A percentile compares a stretch with the other conserved stretches of the same genome.
phyloP scores from a whole-genome alignment of 2,113 vertebrate genomes.

The Aldabrachelys gigantea region DNA sequence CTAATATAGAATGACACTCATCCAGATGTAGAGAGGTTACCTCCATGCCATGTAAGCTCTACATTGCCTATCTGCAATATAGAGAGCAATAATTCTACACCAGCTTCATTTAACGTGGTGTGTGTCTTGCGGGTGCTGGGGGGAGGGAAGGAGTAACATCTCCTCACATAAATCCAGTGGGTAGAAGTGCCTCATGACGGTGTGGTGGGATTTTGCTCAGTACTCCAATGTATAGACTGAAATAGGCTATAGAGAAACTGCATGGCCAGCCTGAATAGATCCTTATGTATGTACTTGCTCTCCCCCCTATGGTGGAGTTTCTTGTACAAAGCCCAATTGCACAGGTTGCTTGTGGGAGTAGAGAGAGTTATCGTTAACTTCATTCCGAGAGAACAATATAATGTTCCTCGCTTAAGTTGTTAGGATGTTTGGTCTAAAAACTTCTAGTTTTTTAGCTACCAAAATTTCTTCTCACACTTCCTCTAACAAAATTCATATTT shows the following conservation, averaged over 20 bases:
- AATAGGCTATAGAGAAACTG: background rate
- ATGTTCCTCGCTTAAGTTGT: slow-evolving; percentile 25
- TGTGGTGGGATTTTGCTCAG: background rate
- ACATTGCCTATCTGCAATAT: background rate
- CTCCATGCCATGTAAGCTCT: background rate
- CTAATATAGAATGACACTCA: background rate
- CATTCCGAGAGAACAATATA: background rate
- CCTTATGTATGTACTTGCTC: background rate
- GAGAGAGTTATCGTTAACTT: background rate
- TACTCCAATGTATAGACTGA: background rate
- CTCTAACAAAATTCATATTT: slow-evolving; percentile 55
- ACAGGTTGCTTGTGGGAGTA: background rate
- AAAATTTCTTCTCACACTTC: slow-evolving; percentile 25
- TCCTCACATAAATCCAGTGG: background rate
- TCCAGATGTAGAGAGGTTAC: background rate
- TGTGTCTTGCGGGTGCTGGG: background rate
- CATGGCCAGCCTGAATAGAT: background rate
- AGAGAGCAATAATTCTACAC: background rate
- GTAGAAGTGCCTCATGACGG: background rate
- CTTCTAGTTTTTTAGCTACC: background rate
- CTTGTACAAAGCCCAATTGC: background rate
- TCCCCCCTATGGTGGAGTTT: background rate
- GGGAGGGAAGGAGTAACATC: background rate
- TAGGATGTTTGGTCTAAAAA: slow-evolving; percentile 33
- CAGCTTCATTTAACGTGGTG: background rate